Base-by-base conservation (phyloP, 2,888 invertebrate genomes). In the Tipula confusa region DNA sequence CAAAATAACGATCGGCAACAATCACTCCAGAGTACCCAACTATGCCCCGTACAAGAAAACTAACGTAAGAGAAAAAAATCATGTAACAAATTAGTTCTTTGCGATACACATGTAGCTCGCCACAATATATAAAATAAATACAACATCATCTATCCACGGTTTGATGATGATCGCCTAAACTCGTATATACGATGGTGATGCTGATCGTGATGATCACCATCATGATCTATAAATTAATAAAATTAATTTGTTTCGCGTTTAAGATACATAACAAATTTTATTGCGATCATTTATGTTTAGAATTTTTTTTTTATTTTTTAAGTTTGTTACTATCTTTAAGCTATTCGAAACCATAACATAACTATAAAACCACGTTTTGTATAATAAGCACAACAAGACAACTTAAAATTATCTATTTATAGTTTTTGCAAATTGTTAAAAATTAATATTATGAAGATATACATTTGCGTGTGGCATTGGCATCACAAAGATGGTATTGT, bases 221-320 rank as follows among this genome's bases (percentile, higher is more conserved):
- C 64, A 64, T 64, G 64, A 64, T 64, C 64, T 64, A 64, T 64
- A 64, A 64, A 64, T 24, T 64, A 64, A 64, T 64, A 64, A 64
- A 64, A 64, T 64, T 64, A 64, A 64, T 64, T 64, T 64, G 64
- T 64, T 64, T 64, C 64, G 64, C 64, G 24, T 64, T 64, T 64
- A 7, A 24, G 24, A 11, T 24, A 24, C 11, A 24, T 64, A n/a
- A 64, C 43, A 43, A 43, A 43, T 43, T 43, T 64, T 64, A 64
- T 64, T 24, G 24, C 24, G 24, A 64, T 24, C 64, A 64, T 64
- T 64, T 64, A 64, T 24, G 64, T 64, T 64, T 31, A 5, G 7
- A 64, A 24, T 24, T 24, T 24, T 64, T 64, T 64, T 64, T 64
- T 38, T 13, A 9, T 9, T 13, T 38, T 13, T 31, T 43, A 43